Evolutionary conservation across 92 coral and sea anemone genomes (phyloP).

Genomic region (Pocillopora grandis): DNA sequence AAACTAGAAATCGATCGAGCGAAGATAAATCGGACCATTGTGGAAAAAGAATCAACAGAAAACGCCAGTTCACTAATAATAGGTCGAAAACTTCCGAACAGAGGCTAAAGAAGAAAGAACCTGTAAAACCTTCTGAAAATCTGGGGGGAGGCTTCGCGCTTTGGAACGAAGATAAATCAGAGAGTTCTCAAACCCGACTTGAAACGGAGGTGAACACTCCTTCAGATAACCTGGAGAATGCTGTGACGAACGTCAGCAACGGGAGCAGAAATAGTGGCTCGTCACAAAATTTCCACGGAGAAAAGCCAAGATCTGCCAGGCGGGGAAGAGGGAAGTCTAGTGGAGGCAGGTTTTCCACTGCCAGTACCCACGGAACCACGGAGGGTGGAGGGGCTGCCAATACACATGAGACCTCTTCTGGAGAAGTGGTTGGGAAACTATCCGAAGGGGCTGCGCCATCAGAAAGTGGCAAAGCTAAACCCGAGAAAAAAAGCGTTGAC

Average conservation of each 20-base stretch:
- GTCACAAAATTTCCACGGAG: not conserved
- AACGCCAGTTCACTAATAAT: not conserved
- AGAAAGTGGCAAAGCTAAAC: not conserved
- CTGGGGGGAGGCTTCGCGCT: not conserved
- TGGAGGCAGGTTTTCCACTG: constrained; percentile 1
- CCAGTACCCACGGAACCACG: not conserved
- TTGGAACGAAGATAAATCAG: constrained; percentile 6
- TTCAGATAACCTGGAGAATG: not conserved
- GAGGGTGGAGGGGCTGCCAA: not conserved
- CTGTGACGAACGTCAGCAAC: not conserved
- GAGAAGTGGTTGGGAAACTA: not conserved
- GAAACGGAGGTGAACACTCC: not conserved
- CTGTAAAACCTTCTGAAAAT: not conserved
- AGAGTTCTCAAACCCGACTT: not conserved
- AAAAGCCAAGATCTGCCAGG: constrained; percentile 15
- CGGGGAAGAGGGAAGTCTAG: constrained; percentile 15
- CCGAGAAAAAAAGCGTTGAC: not conserved
- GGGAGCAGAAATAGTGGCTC: not conserved
- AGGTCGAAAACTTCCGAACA: constrained; percentile 18
- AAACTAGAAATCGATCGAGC: constrained; percentile 12
- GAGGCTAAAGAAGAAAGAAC: not conserved
- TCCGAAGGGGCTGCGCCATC: not conserved
- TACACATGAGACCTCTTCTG: constrained; percentile 2
- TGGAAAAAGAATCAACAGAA: constrained; percentile 9
- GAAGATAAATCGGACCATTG: constrained; percentile 6